These are phyloP conservation scores for Nothocercus nigrocapillus DNA, from an alignment of 2,113 vertebrate species.

Conservation along the genomic window DNA sequence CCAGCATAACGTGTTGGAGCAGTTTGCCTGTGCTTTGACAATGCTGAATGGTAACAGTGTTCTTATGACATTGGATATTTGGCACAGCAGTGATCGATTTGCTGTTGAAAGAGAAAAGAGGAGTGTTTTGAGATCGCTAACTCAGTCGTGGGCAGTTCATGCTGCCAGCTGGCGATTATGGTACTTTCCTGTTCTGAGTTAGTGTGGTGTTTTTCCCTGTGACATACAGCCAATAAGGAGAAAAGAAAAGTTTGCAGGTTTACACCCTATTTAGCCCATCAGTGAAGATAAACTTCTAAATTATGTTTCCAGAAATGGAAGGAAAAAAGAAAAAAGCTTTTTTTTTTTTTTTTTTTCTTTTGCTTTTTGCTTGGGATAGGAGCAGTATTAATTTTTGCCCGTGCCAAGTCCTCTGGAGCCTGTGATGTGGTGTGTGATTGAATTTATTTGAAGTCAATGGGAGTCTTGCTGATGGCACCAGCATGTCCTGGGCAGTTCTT, in stretches of 20 bases:
- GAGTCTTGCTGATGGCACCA: background rate
- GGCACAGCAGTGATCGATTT: background rate
- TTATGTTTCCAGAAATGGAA: background rate
- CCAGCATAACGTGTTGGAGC: background rate
- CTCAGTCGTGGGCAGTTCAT: background rate
- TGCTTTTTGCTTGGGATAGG: background rate
- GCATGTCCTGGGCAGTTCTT: background rate
- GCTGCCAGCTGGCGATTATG: background rate
- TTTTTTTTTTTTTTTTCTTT: no score
- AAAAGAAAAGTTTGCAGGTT: background rate
- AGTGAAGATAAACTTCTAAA: background rate
- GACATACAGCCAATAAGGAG: background rate
- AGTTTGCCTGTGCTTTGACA: constrained; percentile 43
- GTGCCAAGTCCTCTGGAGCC: background rate
- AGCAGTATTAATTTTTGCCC: background rate
- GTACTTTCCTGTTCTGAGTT: background rate
- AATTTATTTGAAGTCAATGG: background rate
- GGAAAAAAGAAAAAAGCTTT: background rate
- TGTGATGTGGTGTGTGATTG: rapidly evolving
- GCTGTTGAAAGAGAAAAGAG: background rate
- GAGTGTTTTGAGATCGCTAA: background rate
- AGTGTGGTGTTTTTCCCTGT: background rate
- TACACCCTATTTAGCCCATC: background rate
- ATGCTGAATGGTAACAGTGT: background rate
- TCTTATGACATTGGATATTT: background rate